phyloP scores from a whole-genome alignment of 2,888 invertebrate genomes.

The Pseudococcus longispinus region DNA sequence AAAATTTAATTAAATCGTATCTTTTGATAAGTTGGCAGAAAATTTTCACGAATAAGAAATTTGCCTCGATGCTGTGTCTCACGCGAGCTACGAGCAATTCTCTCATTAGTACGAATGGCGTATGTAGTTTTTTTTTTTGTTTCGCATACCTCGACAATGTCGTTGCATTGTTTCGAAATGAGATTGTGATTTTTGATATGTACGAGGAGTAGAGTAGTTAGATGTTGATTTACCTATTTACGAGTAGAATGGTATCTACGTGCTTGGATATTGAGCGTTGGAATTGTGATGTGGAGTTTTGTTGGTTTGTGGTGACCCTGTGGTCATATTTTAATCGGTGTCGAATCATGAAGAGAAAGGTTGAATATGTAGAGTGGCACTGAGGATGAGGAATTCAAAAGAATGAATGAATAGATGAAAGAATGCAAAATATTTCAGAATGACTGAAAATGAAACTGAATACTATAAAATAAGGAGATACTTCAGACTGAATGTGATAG shows the following conservation, averaged over 20 bases:
- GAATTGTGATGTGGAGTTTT: neutral
- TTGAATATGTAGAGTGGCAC: no score
- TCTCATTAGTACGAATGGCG: neutral
- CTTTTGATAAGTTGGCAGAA: constrained; percentile 35
- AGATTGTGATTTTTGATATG: neutral
- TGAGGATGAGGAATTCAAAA: no score
- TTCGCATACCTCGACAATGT: neutral
- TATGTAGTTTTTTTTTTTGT: neutral
- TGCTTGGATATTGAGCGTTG: neutral
- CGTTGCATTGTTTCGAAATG: neutral
- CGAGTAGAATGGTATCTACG: neutral
- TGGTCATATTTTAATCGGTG: neutral
- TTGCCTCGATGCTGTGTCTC: neutral
- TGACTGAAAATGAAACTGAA: neutral
- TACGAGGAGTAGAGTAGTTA: neutral
- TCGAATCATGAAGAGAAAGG: neutral
- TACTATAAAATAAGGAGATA: no score
- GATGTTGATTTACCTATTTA: neutral
- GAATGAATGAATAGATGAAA: neutral
- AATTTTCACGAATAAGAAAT: neutral
- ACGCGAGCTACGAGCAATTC: neutral
- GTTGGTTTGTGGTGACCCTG: neutral
- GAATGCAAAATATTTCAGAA: neutral
- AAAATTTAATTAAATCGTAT: constrained; percentile 10
- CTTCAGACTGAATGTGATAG: neutral